Evolutionary conservation across 2,888 invertebrate species (phyloP), one percentile per base, ranked within the genome.

Genomic region (Chelonus formosanus): DNA sequence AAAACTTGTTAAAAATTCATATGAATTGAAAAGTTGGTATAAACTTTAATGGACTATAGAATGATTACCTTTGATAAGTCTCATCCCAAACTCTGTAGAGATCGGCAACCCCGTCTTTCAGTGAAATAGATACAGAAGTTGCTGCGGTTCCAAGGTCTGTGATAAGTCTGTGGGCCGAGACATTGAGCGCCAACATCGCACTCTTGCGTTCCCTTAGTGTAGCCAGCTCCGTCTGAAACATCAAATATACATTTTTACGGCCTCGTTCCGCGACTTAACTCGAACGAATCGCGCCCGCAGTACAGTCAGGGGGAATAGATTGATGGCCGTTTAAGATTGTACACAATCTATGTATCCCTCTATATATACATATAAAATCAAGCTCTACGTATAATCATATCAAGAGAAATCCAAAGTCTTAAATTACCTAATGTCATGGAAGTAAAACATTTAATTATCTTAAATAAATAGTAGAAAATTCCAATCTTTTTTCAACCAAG

Each of bases 41-140:
- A 20, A 20, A 20, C 20, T 20, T 20, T 20, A 20, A 20, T 20
- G 20, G 20, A 34, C 34, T 20, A 31, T 34, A 62, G 56, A 56
- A 65, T 63, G 52, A 85, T 86, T 80, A 92, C 92, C 89, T 88
- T 77, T 90, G 88, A 78, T 90, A 89, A 4, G 89, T 88, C 65
- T 90, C 90, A 75, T 92, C 90, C 90, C 91, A 92, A 20, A 90
- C 86, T 5, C 89, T 86, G 74, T 91, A 88, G 71, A 92, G 84
- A 58, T 90, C 88, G 36, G 90, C 87, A 67, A 92, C 86, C 66
- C 90, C 90, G 35, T 88, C 86, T 70, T 91, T 90, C 71, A 92
- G 85, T 1, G 87, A 86, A 34, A 85, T 78, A 67, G 85, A 84
- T 63, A 84, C 83, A 70, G 83, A 77, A 66, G 80, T 74, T 40